Evolutionary conservation across 2,113 vertebrate genomes (phyloP), one percentile per base, ranked within the genome.

Genomic region (Zosterops pallidus): DNA sequence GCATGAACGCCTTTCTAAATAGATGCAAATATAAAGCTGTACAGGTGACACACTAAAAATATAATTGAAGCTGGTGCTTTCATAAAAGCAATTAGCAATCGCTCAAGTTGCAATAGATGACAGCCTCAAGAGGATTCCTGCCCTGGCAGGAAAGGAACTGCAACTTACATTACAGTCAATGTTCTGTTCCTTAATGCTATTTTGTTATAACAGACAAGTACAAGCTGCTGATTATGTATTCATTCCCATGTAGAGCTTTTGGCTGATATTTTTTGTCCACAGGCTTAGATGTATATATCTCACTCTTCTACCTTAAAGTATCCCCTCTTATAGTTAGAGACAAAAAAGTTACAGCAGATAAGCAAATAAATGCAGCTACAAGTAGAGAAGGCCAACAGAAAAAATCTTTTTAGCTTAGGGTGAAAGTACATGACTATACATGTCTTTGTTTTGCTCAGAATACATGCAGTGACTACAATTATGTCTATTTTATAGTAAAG

Each of bases 11-110:
- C 47, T 77, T 90, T 53, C 88, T 81, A 96, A 83, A 77, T 11
- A 86, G 55, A 55, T 72, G 76, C 75, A 88, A 70, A 90, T 62
- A 46, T 11, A 69, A 92, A 83, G 67, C 68, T 35, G 67, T 59
- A 47, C 90, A 94, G 90, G 93, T 93, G 90, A 95, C 76, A 86
- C 33, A n/a, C 29, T 37, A 65, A 85, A 95, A 92, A 74, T 63
- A 78, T 52, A 93, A 90, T 13, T 75, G 88, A 91, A 74, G 79
- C n/a, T 53, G 71, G 56, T 77, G 63, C 68, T 75, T 91, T 93
- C 90, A 68, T 80, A 71, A 92, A 95, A 81, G 85, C 88, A 97
- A 94, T 96, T 86, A 96, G 83, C 92, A 74, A 44, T 94, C 4
- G 6, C 69, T 94, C 93, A 96, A 80, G 68, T 77, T 90, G 92